Evolutionary conservation across 2,113 vertebrate genomes (phyloP).

Genomic region (Hyla sarda): DNA sequence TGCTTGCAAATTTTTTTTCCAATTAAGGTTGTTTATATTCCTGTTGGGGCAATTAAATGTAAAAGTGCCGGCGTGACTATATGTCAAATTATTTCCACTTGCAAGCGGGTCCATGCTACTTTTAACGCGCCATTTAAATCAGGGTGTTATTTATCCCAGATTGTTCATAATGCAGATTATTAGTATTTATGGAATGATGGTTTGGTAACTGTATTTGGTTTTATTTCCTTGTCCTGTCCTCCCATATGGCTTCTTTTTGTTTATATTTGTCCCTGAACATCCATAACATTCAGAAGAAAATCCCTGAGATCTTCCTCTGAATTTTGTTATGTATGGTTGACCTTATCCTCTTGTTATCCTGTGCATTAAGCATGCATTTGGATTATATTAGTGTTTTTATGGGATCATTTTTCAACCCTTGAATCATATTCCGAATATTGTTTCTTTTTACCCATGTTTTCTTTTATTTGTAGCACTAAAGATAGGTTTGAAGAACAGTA

Average conservation of each 20-base stretch:
- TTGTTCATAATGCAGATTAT: constrained; percentile 55
- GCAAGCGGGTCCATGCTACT: constrained; percentile 5
- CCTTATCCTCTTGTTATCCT: constrained; percentile 41
- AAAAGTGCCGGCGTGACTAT: constrained; percentile 47
- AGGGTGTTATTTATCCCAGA: constrained; percentile 49
- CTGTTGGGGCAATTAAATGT: constrained; percentile 55
- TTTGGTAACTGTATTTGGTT: constrained; percentile 17
- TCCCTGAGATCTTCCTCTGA: constrained; percentile 11
- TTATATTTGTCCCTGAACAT: constrained; percentile 48
- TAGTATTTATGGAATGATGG: constrained; percentile 58
- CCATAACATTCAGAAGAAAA: constrained; percentile 23
- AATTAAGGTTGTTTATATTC: constrained; percentile 57
- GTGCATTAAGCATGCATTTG: constrained; percentile 35
- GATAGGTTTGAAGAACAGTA: background rate
- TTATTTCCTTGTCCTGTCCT: constrained; percentile 16
- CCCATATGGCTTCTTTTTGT: constrained; percentile 33
- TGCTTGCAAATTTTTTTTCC: constrained; percentile 43
- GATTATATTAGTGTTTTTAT: constrained; percentile 46
- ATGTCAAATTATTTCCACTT: constrained; percentile 51
- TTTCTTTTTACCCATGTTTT: background rate
- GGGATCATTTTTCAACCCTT: constrained; percentile 23
- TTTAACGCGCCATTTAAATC: constrained; percentile 49
- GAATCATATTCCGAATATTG: constrained; percentile 21
- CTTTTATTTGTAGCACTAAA: constrained; percentile 18
- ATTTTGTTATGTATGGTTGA: constrained; percentile 49